Percentiles rank a stretch among this genome's conserved stretches.
phyloP scores from a whole-genome alignment of 2,113 vertebrate species.

The Alces alces region DNA sequence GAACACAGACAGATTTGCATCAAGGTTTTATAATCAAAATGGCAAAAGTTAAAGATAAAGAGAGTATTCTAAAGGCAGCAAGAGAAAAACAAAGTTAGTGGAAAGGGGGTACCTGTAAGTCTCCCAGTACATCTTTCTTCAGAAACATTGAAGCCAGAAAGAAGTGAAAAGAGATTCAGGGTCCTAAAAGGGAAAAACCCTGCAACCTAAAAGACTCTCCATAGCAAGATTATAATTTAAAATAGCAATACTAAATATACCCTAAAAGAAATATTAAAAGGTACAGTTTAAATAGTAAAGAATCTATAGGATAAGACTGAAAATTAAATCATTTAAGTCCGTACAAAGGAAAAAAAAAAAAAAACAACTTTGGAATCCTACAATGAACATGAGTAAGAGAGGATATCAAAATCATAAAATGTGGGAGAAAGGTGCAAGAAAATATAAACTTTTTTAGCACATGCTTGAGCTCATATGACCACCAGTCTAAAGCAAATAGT shows the following conservation, averaged over 20 bases:
- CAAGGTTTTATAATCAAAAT: background rate
- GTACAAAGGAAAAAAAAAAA: background rate
- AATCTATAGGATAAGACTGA: background rate
- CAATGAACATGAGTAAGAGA: background rate
- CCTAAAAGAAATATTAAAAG: background rate
- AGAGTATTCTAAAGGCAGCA: background rate
- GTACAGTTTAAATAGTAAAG: background rate
- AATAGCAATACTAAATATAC: background rate
- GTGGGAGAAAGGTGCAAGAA: background rate
- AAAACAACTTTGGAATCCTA: background rate
- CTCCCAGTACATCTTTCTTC: background rate
- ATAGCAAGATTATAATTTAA: background rate
- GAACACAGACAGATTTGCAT: background rate
- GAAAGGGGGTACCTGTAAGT: background rate
- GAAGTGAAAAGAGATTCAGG: background rate
- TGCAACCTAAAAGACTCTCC: background rate
- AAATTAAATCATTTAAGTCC: background rate
- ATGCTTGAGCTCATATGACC: background rate
- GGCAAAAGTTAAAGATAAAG: background rate
- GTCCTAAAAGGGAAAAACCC: background rate
- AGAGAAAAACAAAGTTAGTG: background rate
- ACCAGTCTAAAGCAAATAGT: background rate
- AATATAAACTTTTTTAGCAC: background rate
- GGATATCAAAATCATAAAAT: background rate
- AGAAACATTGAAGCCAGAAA: background rate